Evolutionary conservation across 2,113 vertebrate genomes (phyloP).

Genomic region (Diglossa brunneiventris): DNA sequence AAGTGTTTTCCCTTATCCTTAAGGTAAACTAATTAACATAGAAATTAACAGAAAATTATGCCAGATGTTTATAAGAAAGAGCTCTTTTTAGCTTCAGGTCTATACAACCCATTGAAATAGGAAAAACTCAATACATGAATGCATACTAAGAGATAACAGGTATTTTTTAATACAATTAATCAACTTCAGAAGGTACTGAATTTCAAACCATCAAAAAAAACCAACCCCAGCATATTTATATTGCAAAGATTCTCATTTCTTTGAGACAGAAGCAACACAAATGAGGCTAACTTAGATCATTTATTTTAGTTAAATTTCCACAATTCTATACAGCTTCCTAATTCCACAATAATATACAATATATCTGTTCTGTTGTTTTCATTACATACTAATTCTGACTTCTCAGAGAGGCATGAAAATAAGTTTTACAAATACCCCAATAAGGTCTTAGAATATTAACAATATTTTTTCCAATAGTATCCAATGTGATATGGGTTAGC

Average conservation of each 20-base stretch:
- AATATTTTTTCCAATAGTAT: neutral
- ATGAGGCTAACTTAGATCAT: neutral
- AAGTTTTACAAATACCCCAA: neutral
- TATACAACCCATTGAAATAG: neutral
- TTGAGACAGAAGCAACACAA: neutral
- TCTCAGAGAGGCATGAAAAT: neutral
- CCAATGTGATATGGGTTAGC: neutral
- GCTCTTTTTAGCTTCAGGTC: neutral
- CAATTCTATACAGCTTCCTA: neutral
- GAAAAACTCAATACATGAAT: neutral
- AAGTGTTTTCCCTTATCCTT: neutral
- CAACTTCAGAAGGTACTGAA: neutral
- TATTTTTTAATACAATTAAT: neutral
- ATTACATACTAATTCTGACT: neutral
- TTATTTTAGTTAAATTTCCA: neutral
- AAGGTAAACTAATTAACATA: neutral
- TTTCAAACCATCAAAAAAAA: neutral
- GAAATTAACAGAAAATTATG: neutral
- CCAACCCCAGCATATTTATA: neutral
- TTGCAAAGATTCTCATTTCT: neutral
- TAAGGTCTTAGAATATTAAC: neutral
- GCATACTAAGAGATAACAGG: neutral
- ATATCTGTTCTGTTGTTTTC: neutral
- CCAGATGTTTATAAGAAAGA: neutral
- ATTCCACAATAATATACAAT: neutral